Base-by-base conservation (phyloP, 2,888 invertebrate genomes). In the Bombylius major region DNA sequence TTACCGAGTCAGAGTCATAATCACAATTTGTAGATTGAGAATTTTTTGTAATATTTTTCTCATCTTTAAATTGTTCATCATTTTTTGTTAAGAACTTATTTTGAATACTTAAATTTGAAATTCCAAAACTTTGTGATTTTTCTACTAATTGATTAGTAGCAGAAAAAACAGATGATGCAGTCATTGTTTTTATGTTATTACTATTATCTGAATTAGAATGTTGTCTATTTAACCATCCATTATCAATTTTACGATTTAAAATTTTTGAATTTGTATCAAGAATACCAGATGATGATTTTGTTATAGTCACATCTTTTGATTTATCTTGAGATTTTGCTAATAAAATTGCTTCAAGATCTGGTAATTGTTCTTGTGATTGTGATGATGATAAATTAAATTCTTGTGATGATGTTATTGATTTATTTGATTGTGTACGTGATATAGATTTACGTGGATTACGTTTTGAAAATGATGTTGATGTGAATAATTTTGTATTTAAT, bases 361-460 rank as follows among this genome's bases (percentile, higher is more conserved):
- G 72, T 51, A 75, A 57, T 31, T 61, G 52, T 34, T 67, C 66
- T 49, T 55, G 54, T 8, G 54, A 60, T 31, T 52, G 53, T 1
- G 57, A 52, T 23, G 47, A 51, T 53, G 56, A 52, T 65, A 65
- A 4, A 23, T 3, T 2, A 62, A 56, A 1, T 47, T 49, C 51
- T 14, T n/a, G 34, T 32, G 31, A 31, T 12, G 45, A 62, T 51
- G 66, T 67, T 50, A 50, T 64, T 54, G 63, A 63, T 51, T 73
- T 64, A n/a, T 50, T 56, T 36, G 47, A 50, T 39, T 42, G 59
- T 4, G 60, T 59, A 4, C 66, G 63, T 32, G 79, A 77, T 6
- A 80, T 63, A 0, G 81, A 79, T 69, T 89, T 90, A 64, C 88
- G 78, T 1, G 89, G 89, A 75, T 89, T 89, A 64, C 89, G 77